These are phyloP conservation scores for Tenthredo livida DNA, from an alignment of 2,888 invertebrate genomes.

Conservation along the genomic window DNA sequence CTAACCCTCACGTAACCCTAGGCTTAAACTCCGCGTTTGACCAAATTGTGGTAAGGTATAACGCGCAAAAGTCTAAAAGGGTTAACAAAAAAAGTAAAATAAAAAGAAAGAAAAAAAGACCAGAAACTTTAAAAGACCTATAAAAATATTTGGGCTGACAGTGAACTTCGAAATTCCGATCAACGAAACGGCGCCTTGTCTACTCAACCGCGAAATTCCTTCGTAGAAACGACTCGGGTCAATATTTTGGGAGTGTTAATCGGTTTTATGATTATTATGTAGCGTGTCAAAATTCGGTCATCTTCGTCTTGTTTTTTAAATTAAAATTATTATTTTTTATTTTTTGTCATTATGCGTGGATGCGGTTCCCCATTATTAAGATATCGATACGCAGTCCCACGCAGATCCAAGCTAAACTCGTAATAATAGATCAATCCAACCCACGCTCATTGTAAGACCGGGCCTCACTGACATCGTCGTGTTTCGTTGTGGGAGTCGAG, in stretches of 20 bases:
- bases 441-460: slow-evolving; percentile 36
- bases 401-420: slow-evolving; percentile 30
- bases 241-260: too few relatives aligned
- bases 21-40: slow-evolving; percentile 9
- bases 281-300: neutral
- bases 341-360: neutral
- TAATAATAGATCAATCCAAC: slow-evolving; percentile 46
- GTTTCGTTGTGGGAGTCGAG: slow-evolving; percentile 45
- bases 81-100: neutral
- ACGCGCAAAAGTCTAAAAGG: neutral
- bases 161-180: neutral
- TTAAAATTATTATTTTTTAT: neutral
- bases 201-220: neutral
- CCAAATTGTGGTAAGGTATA: slow-evolving; percentile 4
- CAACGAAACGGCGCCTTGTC: neutral
- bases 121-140: neutral
- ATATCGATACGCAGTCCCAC: slow-evolving; percentile 42
- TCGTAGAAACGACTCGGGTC: too few relatives aligned
- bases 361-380: slow-evolving; percentile 1
- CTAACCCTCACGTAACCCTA: slow-evolving; percentile 14
- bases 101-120: neutral
- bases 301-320: neutral
- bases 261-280: neutral
- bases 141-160: neutral
- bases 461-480: slow-evolving; percentile 2